Evolutionary conservation across 2,113 vertebrate species (phyloP).

Genomic region (Aplodontia rufa): DNA sequence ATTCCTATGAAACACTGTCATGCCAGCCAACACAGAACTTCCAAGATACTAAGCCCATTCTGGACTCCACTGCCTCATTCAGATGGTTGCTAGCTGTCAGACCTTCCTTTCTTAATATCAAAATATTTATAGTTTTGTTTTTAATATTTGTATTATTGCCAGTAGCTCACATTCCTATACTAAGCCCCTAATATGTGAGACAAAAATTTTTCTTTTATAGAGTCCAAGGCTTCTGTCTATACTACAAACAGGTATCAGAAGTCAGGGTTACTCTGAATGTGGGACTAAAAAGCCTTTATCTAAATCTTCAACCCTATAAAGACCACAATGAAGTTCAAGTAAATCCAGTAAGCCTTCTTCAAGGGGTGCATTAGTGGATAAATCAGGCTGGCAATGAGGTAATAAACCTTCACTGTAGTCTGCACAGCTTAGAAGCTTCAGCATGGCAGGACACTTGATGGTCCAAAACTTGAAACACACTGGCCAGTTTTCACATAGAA

Average conservation of each 20-base stretch:
- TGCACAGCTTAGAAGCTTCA: neutral
- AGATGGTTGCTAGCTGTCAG: too few species aligned
- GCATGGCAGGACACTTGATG: neutral
- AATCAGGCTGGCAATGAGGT: too few species aligned
- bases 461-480: neutral
- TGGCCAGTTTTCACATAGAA: neutral
- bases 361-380: neutral
- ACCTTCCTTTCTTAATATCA: neutral
- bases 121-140: neutral
- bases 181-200: neutral
- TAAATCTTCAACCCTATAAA: neutral
- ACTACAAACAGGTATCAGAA: neutral
- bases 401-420: neutral
- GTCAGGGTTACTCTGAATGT: neutral
- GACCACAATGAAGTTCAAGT: neutral
- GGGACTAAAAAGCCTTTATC: neutral
- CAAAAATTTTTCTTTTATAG: neutral
- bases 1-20: neutral
- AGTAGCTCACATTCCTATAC: neutral
- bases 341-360: neutral
- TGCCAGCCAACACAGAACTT: neutral
- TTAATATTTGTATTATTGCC: neutral
- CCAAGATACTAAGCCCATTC: neutral
- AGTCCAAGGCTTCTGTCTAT: neutral
- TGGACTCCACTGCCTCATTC: neutral